These are phyloP conservation scores for Platycnemis pennipes DNA, from an alignment of 2,888 invertebrate species.

Conservation along the genomic window DNA sequence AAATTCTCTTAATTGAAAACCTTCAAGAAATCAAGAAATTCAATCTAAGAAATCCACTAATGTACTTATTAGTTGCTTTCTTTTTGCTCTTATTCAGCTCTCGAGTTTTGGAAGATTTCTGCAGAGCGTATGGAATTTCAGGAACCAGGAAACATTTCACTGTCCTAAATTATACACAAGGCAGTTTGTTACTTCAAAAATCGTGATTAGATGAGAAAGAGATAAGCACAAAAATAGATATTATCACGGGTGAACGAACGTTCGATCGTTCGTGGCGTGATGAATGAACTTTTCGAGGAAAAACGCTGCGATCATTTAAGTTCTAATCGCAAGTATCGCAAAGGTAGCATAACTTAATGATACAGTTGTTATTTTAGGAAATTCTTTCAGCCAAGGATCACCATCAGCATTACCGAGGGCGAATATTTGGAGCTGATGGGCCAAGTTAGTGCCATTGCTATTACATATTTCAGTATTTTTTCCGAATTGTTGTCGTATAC, in stretches of 20 bases:
- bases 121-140: too few species aligned
- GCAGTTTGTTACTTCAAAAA: background rate
- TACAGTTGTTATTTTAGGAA: background rate
- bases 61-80: too few species aligned
- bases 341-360: too few species aligned
- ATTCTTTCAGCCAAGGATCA: background rate
- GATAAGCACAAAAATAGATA: background rate
- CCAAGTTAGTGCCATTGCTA: too few species aligned
- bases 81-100: too few species aligned
- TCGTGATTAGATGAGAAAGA: background rate
- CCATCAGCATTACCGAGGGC: background rate
- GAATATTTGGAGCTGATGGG: background rate
- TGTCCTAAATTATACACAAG: background rate
- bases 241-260: background rate
- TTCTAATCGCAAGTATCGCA: background rate
- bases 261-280: background rate
- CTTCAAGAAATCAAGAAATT: too few species aligned
- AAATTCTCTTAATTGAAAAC: too few species aligned
- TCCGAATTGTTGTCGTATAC: too few species aligned
- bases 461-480: too few species aligned
- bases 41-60: too few species aligned
- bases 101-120: too few species aligned
- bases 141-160: background rate
- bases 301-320: background rate
- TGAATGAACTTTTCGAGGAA: background rate